phyloP scores from a whole-genome alignment of 2,113 vertebrate genomes.

The Myiopsitta monachus region DNA sequence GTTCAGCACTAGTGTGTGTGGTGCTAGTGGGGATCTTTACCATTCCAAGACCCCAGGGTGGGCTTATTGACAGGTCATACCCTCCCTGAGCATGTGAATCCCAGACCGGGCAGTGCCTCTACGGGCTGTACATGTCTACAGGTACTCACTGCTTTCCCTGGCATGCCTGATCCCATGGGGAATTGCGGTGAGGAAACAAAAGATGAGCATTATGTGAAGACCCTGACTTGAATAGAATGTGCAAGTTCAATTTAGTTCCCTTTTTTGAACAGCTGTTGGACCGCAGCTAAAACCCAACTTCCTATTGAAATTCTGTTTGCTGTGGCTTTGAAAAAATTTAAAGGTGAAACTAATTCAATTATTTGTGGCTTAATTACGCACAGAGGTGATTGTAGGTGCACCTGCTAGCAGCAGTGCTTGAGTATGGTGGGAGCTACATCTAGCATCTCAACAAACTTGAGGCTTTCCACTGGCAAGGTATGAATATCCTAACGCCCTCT shows the following conservation, averaged over 20 bases:
- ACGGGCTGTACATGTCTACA: too few relatives aligned
- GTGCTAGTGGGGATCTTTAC: background rate
- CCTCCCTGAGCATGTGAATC: background rate
- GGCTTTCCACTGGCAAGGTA: background rate
- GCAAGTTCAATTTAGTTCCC: background rate
- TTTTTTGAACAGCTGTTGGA: background rate
- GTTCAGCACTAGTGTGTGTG: too few relatives aligned
- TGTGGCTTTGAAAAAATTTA: background rate
- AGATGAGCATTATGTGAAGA: fast-evolving
- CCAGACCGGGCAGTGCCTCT: background rate
- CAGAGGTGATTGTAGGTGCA: background rate
- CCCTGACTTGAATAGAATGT: background rate
- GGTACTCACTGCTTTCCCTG: background rate
- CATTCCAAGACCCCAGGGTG: background rate
- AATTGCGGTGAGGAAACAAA: background rate
- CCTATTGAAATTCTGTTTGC: background rate
- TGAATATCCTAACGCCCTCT: fast-evolving
- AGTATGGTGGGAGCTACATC: fast-evolving
- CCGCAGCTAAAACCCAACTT: background rate
- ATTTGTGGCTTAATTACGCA: background rate
- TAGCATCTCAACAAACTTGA: fast-evolving
- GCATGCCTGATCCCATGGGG: fast-evolving
- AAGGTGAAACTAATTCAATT: background rate
- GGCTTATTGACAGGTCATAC: fast-evolving
- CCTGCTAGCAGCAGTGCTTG: background rate